Percentiles rank a stretch among this genome's conserved stretches.
Evolutionary conservation across 1,140 invertebrate genomes (phyloP).

Genomic region (Pararge aegeria): DNA sequence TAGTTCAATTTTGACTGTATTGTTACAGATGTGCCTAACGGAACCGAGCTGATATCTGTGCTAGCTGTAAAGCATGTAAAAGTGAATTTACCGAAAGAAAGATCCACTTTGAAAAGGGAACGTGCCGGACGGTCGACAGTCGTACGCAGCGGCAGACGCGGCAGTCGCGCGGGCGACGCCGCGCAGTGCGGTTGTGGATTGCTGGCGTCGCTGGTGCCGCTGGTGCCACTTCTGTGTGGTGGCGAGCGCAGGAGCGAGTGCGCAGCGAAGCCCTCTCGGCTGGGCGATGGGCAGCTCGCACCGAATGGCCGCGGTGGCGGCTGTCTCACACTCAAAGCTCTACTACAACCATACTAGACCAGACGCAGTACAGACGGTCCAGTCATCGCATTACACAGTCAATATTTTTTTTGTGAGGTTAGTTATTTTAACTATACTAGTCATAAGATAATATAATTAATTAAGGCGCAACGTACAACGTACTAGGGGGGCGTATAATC

Average conservation of each 20-base stretch:
- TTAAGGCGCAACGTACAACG: too few species aligned
- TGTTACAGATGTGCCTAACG: constrained; percentile 60
- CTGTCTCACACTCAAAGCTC: constrained; percentile 60
- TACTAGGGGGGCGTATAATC: too few species aligned
- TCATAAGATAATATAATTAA: too few species aligned
- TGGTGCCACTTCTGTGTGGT: constrained; percentile 56
- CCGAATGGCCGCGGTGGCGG: constrained; percentile 66
- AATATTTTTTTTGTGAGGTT: constrained; percentile 73
- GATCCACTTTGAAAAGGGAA: constrained; percentile 29
- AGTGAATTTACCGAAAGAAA: constrained; percentile 23
- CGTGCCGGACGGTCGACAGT: neutral
- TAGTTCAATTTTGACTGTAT: constrained; percentile 26
- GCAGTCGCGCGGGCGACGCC: constrained; percentile 59
- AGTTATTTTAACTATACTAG: constrained; percentile 29
- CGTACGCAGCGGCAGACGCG: constrained; percentile 21
- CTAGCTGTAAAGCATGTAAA: constrained; percentile 35
- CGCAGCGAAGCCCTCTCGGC: constrained; percentile 70
- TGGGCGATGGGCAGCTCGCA: constrained; percentile 75
- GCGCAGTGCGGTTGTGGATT: constrained; percentile 58
- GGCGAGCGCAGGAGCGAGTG: constrained; percentile 50
- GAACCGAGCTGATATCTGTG: constrained; percentile 44
- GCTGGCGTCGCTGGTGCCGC: constrained; percentile 53
- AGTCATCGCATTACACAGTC: constrained; percentile 56
- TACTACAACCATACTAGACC: constrained; percentile 65
- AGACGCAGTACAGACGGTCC: constrained; percentile 40